Percentiles rank a stretch among this genome's conserved stretches.
phyloP scores from a whole-genome alignment of 2,797 vertebrate genomes.

The Poecilia wingei region DNA sequence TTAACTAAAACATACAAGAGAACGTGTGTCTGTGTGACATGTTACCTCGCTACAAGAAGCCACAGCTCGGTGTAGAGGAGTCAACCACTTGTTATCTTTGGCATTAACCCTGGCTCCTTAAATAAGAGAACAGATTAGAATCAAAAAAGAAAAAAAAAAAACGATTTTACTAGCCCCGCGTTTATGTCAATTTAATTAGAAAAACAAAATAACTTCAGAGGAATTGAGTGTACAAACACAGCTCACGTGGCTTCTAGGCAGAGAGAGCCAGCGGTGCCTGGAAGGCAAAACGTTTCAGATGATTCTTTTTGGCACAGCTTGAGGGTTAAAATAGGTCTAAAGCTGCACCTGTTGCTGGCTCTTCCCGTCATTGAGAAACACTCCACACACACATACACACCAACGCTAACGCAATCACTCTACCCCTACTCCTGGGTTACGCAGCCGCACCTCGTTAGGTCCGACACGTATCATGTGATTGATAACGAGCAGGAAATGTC shows the following conservation, averaged over 20 bases:
- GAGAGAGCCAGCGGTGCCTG: conserved; percentile 22
- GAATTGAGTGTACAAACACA: neutral
- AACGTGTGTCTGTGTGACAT: conserved; percentile 23
- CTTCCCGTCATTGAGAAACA: conserved; percentile 54
- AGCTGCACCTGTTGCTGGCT: conserved; percentile 66
- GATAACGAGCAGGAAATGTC: conserved; percentile 24
- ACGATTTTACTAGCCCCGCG: conserved; percentile 1
- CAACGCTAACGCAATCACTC: neutral
- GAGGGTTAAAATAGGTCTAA: conserved; percentile 68
- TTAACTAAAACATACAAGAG: conserved; percentile 13
- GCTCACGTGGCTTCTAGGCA: conserved; percentile 4
- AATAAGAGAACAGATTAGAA: conserved; percentile 27
- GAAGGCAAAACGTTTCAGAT: conserved; percentile 34
- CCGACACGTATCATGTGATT: conserved; percentile 25
- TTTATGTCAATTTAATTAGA: neutral
- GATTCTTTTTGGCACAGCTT: conserved; percentile 45
- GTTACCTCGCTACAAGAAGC: conserved; percentile 98
- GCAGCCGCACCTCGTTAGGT: conserved; percentile 11
- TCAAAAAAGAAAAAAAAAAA: neutral
- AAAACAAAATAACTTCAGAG: neutral
- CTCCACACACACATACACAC: conserved; percentile 14
- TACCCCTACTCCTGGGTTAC: conserved; percentile 16
- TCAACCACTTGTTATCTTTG: conserved; percentile 99
- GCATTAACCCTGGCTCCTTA: conserved; percentile 98
- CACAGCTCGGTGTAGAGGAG: conserved; percentile 97